Percentiles rank a stretch among this genome's conserved stretches.
phyloP scores from a whole-genome alignment of 1,140 invertebrate genomes.

The Pseudoatta argentina region DNA sequence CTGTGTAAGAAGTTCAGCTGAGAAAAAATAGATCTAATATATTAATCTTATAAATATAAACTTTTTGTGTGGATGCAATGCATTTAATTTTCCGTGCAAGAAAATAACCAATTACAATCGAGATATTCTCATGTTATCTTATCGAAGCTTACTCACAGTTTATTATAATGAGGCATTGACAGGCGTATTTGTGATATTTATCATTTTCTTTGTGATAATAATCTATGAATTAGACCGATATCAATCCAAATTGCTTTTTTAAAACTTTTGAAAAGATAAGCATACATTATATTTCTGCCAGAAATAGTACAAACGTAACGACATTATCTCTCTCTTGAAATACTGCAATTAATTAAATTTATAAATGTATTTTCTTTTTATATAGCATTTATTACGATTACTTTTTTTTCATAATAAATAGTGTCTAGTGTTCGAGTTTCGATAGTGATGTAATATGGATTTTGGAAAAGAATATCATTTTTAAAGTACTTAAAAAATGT shows the following conservation, averaged over 20 bases:
- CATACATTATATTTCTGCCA: neutral
- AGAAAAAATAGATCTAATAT: too few relatives aligned
- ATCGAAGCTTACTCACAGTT: conserved; percentile 10
- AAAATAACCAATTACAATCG: neutral
- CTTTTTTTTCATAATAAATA: neutral
- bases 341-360: neutral
- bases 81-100: neutral
- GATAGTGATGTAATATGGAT: neutral
- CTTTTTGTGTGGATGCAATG: neutral
- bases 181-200: neutral
- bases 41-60: too few relatives aligned
- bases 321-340: neutral
- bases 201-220: neutral
- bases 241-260: neutral
- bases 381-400: neutral
- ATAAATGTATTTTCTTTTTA: neutral
- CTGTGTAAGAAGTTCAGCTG: too few relatives aligned
- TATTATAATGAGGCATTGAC: neutral
- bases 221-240: neutral
- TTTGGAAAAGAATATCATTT: conserved; percentile 11
- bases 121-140: conserved; percentile 10
- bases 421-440: neutral
- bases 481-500: neutral
- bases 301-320: neutral
- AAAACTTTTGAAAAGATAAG: conserved; percentile 1